Evolutionary conservation across 2,113 vertebrate species (phyloP), one percentile per base, ranked within the genome.

Genomic region (Alethe diademata): DNA sequence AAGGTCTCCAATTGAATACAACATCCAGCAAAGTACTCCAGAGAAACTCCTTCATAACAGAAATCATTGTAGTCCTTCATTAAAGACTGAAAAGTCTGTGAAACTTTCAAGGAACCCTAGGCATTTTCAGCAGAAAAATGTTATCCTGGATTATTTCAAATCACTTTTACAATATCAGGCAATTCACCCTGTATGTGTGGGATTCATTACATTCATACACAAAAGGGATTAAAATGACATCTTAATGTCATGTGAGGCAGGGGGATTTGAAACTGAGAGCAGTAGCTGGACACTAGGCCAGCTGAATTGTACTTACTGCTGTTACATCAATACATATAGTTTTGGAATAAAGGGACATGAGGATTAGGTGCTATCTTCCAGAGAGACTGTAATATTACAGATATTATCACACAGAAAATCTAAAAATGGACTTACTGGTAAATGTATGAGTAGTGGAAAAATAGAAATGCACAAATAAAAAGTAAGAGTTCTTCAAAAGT

Each of bases 141-240:
- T 90, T 86, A 35, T 69, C 19, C 36, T 3, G 1, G 8, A 64
- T 67, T 73, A 78, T 67, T 85, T 90, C 54, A 73, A 73, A 86
- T 25, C 14, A 19, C 19, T 64, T 96, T 33, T 74, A 74, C 47
- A 93, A 11, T 51, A 64, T 36, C 87, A 84, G 64, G 43, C 26
- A 84, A 84, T 78, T 72, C 42, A 65, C 8, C 26, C 54, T 43
- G 8, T 84, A 89, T 82, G 54, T 88, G 50, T 91, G 71, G 67
- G 88, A 84, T 95, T 97, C 78, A 95, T 97, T 97, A 96, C 50
- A 51, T 51, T 51, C 50, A 51, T 28, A 28, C 50, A 16, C 53
- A 51, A 66, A 23, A 70, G 48, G 67, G 86, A 96, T 96, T 96
- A 95, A 97, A 97, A 95, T 72, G 86, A 90, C 91, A 95, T 50